These are phyloP conservation scores for Atrina japonica DNA, from an alignment of 2,888 invertebrate genomes.

Conservation along the genomic window DNA sequence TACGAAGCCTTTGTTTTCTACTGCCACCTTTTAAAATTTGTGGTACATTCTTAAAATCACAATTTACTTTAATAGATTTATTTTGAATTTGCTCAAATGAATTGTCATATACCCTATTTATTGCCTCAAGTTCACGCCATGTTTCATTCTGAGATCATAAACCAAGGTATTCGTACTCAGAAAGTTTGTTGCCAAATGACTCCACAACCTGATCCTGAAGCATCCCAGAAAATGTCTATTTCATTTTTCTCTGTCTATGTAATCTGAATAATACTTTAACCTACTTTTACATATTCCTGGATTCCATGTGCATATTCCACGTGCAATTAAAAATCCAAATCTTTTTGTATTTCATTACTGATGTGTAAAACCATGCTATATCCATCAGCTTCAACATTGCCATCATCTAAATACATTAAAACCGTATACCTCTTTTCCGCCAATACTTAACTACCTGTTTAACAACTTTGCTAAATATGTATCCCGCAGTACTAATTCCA, in stretches of 20 bases:
- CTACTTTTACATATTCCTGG: conserved; percentile 1
- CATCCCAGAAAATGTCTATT: conserved; percentile 8
- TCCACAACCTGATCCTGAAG: conserved; percentile 21
- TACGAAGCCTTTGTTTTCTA: conserved; percentile 9
- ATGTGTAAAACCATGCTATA: too few species aligned
- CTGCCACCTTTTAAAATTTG: conserved; percentile 22
- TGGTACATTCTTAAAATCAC: conserved; percentile 6
- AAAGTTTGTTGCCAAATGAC: conserved; percentile 22
- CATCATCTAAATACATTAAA: too few species aligned
- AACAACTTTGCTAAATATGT: too few species aligned
- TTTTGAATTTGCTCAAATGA: neutral
- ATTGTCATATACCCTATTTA: conserved; percentile 12
- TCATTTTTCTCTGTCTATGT: neutral
- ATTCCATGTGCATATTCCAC: conserved; percentile 14
- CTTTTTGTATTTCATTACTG: conserved; percentile 9
- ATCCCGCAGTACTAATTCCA: too few species aligned
- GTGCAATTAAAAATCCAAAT: conserved; percentile 15
- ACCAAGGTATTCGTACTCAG: conserved; percentile 7
- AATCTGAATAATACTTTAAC: conserved; percentile 4
- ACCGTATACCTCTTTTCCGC: too few species aligned
- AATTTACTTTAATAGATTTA: neutral
- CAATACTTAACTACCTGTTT: too few species aligned
- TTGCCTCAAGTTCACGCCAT: conserved; percentile 26
- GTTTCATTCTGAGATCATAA: conserved; percentile 7
- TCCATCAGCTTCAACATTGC: too few species aligned